These are phyloP conservation scores for Leucophenga maculata DNA, from an alignment of 2,888 invertebrate genomes.

Conservation along the genomic window DNA sequence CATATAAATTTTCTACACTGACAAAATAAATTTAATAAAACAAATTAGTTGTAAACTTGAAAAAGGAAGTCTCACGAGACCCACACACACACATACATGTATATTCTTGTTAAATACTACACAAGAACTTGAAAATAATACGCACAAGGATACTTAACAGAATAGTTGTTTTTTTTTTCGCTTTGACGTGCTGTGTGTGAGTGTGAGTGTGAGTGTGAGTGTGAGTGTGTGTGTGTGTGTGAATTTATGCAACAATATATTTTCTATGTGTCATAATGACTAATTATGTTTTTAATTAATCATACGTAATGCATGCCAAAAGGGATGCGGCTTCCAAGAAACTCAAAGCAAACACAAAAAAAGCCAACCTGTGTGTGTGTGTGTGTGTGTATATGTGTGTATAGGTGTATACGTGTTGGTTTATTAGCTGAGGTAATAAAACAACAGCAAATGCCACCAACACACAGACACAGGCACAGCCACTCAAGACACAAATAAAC, in stretches of 20 bases:
- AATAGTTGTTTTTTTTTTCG: no score
- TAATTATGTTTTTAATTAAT: constrained; percentile 51
- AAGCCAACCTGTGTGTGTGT: background rate
- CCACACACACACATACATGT: no score
- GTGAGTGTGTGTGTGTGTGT: background rate
- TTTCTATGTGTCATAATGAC: constrained; percentile 25
- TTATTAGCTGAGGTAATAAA: constrained; percentile 22
- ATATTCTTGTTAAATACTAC: no score
- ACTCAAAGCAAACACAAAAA: background rate
- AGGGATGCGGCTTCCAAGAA: constrained; percentile 33
- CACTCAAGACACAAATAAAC: constrained; percentile 27
- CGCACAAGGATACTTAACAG: no score
- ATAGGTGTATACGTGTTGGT: no score
- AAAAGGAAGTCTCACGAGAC: no score
- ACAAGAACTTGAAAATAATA: no score
- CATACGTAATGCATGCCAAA: constrained; percentile 42
- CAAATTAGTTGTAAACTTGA: no score
- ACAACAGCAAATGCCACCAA: background rate
- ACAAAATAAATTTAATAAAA: no score
- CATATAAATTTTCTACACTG: no score
- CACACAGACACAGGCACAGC: constrained; percentile 12
- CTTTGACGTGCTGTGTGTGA: no score
- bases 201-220: no score
- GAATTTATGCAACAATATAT: background rate
- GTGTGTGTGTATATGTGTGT: constrained; percentile 1